phyloP scores from a whole-genome alignment of 2,113 vertebrate species.

The Serinus canaria region DNA sequence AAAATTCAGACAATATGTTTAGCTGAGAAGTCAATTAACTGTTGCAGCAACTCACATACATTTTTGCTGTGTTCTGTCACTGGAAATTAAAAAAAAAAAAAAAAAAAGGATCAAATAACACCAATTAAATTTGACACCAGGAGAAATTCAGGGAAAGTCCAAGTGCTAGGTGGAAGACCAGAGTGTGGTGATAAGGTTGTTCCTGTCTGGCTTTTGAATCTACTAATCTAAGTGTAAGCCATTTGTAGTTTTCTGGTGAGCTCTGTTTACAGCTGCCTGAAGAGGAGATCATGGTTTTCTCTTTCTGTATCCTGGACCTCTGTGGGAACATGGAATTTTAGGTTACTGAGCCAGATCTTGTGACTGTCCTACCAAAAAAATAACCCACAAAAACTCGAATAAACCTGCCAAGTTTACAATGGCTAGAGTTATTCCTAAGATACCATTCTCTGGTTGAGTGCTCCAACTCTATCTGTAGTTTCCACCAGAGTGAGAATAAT shows the following conservation, averaged over 20 bases:
- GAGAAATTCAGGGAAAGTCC: background rate
- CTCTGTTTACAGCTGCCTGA: background rate
- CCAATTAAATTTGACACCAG: background rate
- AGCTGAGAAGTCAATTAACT: background rate
- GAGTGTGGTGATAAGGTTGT: background rate
- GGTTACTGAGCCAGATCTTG: background rate
- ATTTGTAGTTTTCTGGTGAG: background rate
- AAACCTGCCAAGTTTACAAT: background rate
- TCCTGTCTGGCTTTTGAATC: background rate
- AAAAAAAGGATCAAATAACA: background rate
- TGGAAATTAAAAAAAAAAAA: background rate
- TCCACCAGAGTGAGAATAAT: background rate
- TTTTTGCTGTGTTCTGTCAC: background rate
- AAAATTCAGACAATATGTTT: background rate
- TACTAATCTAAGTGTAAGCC: background rate
- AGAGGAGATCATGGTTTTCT: background rate
- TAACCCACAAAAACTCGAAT: background rate
- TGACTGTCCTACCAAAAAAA: background rate
- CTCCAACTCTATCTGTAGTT: background rate
- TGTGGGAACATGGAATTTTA: background rate
- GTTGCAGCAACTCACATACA: background rate
- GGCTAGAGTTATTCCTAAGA: background rate
- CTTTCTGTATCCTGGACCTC: background rate
- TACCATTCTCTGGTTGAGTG: background rate
- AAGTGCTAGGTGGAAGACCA: background rate